These are phyloP conservation scores for Limnephilus marmoratus DNA, from an alignment of 2,888 invertebrate genomes.

Conservation along the genomic window DNA sequence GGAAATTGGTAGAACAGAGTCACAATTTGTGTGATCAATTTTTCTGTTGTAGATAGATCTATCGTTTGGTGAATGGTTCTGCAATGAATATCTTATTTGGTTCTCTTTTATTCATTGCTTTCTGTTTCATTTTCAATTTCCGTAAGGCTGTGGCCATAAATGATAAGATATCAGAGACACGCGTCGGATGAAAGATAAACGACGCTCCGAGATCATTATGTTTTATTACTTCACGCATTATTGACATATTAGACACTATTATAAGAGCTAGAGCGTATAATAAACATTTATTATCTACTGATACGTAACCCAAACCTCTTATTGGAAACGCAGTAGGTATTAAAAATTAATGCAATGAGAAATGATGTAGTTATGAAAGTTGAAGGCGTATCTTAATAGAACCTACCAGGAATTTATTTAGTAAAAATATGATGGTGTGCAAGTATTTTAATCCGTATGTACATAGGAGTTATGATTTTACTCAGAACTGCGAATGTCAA, in stretches of 20 bases:
- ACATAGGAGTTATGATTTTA: no score
- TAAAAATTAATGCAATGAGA: neutral
- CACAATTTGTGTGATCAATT: neutral
- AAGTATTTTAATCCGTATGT: no score
- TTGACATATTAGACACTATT: neutral
- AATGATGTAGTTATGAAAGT: neutral
- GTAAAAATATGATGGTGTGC: no score
- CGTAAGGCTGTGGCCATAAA: neutral
- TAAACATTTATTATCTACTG: neutral
- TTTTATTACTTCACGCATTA: neutral
- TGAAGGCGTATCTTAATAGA: neutral
- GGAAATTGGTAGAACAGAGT: neutral
- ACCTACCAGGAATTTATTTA: no score
- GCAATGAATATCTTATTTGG: neutral
- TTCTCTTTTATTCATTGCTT: neutral
- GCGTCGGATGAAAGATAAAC: neutral
- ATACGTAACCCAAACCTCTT: neutral
- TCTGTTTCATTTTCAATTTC: neutral
- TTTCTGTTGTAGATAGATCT: neutral
- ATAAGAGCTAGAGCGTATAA: neutral
- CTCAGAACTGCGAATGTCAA: no score
- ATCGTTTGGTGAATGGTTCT: neutral
- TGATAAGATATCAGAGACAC: neutral
- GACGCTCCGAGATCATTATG: neutral
- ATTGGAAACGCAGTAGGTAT: neutral